Percentiles rank a stretch among this genome's conserved stretches.
These are phyloP conservation scores for Cygnus atratus DNA, from an alignment of 2,113 vertebrate species.

Conservation along the genomic window DNA sequence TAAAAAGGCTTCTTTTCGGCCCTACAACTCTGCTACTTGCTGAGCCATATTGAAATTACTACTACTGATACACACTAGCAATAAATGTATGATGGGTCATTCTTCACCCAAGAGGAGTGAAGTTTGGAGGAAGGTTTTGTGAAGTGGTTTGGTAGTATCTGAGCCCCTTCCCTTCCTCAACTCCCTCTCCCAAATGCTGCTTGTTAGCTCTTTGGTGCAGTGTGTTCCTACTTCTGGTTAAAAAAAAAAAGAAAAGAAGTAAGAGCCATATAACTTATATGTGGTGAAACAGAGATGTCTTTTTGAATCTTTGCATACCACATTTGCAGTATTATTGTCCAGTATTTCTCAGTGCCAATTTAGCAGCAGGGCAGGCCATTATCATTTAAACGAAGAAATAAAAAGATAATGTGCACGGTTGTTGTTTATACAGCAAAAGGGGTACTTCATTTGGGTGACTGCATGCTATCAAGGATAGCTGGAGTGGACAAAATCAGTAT, in stretches of 20 bases:
- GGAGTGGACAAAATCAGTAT: background rate
- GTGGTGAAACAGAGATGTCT: background rate
- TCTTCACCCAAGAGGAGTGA: background rate
- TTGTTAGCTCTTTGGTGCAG: background rate
- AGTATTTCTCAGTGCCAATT: background rate
- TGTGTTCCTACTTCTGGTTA: background rate
- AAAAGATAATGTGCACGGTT: background rate
- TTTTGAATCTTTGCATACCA: background rate
- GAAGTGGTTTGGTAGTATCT: background rate
- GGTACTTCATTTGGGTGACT: background rate
- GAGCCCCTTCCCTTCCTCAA: background rate
- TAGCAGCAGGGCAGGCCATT: background rate
- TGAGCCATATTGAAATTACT: background rate
- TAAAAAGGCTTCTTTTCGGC: background rate
- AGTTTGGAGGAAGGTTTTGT: background rate
- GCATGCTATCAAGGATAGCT: background rate
- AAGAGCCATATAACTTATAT: background rate
- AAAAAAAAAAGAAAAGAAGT: background rate
- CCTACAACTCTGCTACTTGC: background rate
- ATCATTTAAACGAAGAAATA: background rate
- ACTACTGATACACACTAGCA: fast-evolving
- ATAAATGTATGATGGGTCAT: background rate
- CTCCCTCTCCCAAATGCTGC: background rate
- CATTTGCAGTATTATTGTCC: background rate
- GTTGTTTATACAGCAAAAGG: background rate